phyloP scores from a whole-genome alignment of 2,113 vertebrate species.

The Prunella fulvescens region DNA sequence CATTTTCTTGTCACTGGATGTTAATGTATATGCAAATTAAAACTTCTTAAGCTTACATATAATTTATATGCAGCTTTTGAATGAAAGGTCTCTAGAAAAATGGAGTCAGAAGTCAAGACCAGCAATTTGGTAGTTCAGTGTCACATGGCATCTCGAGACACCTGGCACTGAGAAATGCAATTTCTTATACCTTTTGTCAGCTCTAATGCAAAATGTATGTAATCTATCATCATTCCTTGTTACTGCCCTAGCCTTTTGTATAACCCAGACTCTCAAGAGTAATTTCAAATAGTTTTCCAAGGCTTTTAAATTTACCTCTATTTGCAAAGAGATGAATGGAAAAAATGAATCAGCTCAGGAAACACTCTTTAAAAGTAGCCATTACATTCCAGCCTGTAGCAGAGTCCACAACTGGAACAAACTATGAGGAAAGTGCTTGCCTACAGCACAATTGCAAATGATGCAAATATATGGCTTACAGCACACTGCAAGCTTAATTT shows the following conservation, averaged over 20 bases:
- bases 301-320: not conserved
- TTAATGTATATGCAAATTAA: not conserved
- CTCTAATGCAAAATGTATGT: not conserved
- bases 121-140: not conserved
- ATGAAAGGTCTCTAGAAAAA: not conserved
- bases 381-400: not conserved
- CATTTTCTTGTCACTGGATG: not conserved
- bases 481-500: not conserved
- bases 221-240: not conserved
- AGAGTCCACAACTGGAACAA: not conserved
- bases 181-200: not conserved
- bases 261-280: not conserved
- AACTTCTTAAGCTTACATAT: not conserved
- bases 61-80: not conserved
- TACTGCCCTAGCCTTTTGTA: not conserved
- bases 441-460: conserved; percentile 8
- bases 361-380: not conserved
- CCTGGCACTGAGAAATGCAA: accelerated
- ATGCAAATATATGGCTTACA: not conserved
- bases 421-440: not conserved
- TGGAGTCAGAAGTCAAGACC: not conserved
- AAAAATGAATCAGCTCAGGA: conserved; percentile 18
- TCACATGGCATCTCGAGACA: not conserved
- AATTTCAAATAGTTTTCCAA: conserved; percentile 1
- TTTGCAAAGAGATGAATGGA: conserved; percentile 50